These are phyloP conservation scores for Metallyticus violacea DNA, from an alignment of 2,888 invertebrate genomes.

Conservation along the genomic window DNA sequence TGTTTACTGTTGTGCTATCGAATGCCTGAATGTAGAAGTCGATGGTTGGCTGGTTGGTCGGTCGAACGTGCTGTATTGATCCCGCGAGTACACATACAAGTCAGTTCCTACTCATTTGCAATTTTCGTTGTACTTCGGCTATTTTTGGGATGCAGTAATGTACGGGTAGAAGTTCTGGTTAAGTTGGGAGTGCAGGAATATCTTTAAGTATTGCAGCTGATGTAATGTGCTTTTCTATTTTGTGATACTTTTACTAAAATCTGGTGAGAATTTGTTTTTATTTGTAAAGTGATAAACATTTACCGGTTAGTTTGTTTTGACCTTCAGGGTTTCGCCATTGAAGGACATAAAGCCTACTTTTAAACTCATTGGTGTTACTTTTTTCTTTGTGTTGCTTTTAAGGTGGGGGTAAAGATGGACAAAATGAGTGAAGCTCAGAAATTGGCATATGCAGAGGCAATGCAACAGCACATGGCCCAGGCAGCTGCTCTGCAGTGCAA, in stretches of 20 bases:
- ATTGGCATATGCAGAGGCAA: conserved; percentile 59
- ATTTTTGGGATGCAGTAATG: neutral
- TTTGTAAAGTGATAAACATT: neutral
- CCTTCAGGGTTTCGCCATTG: conserved; percentile 3
- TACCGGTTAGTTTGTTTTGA: conserved; percentile 1
- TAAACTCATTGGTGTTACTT: neutral
- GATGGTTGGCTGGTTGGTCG: neutral
- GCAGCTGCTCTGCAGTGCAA: conserved; percentile 56
- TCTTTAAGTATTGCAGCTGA: neutral
- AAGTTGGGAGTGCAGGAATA: neutral
- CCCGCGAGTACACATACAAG: neutral
- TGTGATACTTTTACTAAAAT: neutral
- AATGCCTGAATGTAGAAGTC: neutral
- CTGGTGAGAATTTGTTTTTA: neutral
- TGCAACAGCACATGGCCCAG: conserved; percentile 75
- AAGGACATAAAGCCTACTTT: neutral
- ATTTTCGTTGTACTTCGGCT: conserved; percentile 4
- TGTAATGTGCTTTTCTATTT: neutral
- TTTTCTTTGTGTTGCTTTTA: neutral
- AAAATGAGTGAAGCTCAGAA: conserved; percentile 74
- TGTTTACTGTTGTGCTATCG: neutral
- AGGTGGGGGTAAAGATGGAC: conserved; percentile 52
- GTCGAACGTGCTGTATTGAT: conserved; percentile 16
- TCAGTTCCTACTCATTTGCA: conserved; percentile 14
- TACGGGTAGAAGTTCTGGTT: neutral